Evolutionary conservation across 1,140 invertebrate species (phyloP).

Genomic region (Drusus annulatus): DNA sequence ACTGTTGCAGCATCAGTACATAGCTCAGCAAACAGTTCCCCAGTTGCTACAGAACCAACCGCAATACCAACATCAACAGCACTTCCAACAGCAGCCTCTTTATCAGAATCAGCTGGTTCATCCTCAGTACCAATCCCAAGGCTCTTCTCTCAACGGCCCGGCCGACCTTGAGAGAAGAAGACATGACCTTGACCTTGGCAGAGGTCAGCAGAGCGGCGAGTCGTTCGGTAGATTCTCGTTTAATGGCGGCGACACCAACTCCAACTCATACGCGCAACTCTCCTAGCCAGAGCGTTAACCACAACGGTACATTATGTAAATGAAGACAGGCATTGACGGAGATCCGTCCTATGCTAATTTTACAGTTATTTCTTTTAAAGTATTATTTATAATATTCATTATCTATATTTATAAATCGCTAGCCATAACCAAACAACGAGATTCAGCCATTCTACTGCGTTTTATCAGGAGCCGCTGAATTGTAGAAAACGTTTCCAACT

Average conservation of each 20-base stretch:
- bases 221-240: slow-evolving; percentile 49
- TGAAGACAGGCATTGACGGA: background rate
- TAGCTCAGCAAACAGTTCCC: slow-evolving; percentile 51
- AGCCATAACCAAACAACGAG: slow-evolving; percentile 35
- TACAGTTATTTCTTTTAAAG: slow-evolving; percentile 30
- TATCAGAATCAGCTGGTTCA: slow-evolving; percentile 21
- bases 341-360: background rate
- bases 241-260: slow-evolving; percentile 46
- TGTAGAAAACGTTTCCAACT: too few species aligned
- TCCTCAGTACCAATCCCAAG: slow-evolving; percentile 41
- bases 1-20: slow-evolving; percentile 52
- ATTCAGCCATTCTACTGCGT: background rate
- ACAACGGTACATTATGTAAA: slow-evolving; percentile 32
- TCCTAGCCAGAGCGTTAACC: slow-evolving; percentile 44
- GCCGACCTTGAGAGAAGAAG: slow-evolving; percentile 59
- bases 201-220: slow-evolving; percentile 48
- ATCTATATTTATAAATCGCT: slow-evolving; percentile 30
- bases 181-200: slow-evolving; percentile 68
- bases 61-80: slow-evolving; percentile 52
- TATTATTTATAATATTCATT: slow-evolving; percentile 39
- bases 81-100: slow-evolving; percentile 57
- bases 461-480: too few species aligned
- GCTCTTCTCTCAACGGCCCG: slow-evolving; percentile 15
- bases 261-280: slow-evolving; percentile 49
- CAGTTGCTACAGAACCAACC: slow-evolving; percentile 57